Base-by-base conservation (phyloP, 1,140 invertebrate species). In the Penaeus chinensis region DNA sequence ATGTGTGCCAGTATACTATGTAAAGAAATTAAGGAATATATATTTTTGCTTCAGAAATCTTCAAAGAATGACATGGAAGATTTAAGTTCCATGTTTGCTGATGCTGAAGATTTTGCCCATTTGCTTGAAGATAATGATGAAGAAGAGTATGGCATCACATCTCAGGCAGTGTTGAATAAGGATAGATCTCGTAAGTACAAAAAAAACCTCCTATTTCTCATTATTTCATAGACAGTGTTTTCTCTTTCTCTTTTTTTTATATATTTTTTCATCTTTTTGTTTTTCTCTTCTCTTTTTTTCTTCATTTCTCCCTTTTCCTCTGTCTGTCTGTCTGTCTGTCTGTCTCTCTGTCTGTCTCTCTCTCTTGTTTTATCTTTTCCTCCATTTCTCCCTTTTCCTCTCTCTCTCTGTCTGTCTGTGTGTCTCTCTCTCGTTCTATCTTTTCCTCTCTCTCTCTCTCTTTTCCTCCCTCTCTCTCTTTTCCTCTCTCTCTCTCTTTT, bases 81-180 rank as follows among this genome's bases (percentile, higher is more conserved):
- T 19, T 24, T 87, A 66, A 63, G 71, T 8, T 82, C 85, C 16
- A 87, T 87, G 85, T 87, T 82, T 78, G 85, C 80, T 27, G 77
- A 71, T 77, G 85, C 85, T 60, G 85, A 87, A 24, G 76, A 24
- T 61, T 87, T 87, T 78, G 85, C 79, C 20, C 85, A 87, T 32
- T n/a, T 87, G n/a, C 85, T 87, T 20, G 85, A 87, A 76, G 85
- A 87, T 18, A 87, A 87, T 80, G 83, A 54, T 37, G 85, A 87
- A 37, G 80, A n/a, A 3, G 80, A 32, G 11, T 65, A 42, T n/a
- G 71, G 81, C 37, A 65, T 62, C 32, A 87, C 85, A 37, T 69
- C 60, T 7, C 79, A 82, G 37, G 65, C 79, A 24, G 24, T 87
- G 27, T 71, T 80, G 54, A 87, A 87, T 42, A 87, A 60, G 60